Evolutionary conservation across 2,797 vertebrate genomes (phyloP).

Genomic region (Falco naumanni): DNA sequence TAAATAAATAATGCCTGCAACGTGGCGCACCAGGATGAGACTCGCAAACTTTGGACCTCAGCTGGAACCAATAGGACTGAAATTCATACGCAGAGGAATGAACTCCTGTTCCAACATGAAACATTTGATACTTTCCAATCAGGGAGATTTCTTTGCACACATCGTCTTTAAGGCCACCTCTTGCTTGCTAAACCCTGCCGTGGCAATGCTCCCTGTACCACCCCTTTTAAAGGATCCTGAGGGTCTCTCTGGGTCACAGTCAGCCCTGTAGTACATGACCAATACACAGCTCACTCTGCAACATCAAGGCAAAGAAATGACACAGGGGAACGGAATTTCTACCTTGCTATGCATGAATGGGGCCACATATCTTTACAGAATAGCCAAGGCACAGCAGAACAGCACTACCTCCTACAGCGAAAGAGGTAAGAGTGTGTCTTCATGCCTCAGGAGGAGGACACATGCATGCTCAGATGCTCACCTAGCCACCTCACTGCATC

Average conservation of each 20-base stretch:
- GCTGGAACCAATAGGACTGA: background rate
- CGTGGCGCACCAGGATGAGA: background rate
- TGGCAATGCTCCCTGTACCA: background rate
- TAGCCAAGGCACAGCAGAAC: background rate
- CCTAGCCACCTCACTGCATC: background rate
- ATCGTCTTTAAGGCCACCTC: background rate
- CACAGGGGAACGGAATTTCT: background rate
- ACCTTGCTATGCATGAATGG: background rate
- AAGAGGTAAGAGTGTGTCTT: background rate
- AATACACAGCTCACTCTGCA: background rate
- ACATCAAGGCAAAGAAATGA: background rate
- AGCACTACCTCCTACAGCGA: accelerated
- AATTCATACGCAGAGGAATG: background rate
- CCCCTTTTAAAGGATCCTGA: background rate
- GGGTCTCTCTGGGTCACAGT: background rate
- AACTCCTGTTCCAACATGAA: background rate
- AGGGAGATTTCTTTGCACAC: background rate
- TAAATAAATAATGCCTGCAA: background rate
- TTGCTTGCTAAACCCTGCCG: background rate
- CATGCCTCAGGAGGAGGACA: background rate
- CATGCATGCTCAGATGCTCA: background rate
- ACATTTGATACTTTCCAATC: background rate
- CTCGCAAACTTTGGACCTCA: background rate
- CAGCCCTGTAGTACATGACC: background rate
- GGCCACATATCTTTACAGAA: background rate